Percentiles rank a stretch among this genome's conserved stretches.
Conservation (phyloP, 2,888 invertebrate genomes). For the Strigamia transsilvanica region DNA sequence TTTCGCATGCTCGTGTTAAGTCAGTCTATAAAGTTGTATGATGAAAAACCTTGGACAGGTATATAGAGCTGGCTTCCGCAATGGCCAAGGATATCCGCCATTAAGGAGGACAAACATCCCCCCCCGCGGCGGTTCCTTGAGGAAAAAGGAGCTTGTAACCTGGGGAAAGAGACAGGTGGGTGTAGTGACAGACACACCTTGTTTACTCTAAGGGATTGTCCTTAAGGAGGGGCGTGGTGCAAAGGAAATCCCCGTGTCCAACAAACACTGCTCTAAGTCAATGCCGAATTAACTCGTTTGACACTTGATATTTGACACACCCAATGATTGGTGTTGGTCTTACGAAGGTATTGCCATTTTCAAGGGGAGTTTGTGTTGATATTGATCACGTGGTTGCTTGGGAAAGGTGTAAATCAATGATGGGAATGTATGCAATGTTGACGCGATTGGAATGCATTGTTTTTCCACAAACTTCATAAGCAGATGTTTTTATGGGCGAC, state of each 20-base stretch:
- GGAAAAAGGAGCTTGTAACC: constrained; percentile 42
- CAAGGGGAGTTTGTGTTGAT: background rate
- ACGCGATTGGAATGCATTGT: background rate
- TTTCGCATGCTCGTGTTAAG: background rate
- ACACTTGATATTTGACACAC: constrained; percentile 11
- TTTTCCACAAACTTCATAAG: background rate
- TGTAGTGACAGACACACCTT: constrained; percentile 30
- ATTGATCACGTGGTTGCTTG: background rate
- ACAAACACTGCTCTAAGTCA: constrained; percentile 45
- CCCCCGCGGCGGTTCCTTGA: constrained; percentile 44
- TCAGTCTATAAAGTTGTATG: constrained; percentile 14
- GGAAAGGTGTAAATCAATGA: background rate
- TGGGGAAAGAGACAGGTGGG: constrained; percentile 49
- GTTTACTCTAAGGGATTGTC: constrained; percentile 48
- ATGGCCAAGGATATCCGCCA: constrained; percentile 42
- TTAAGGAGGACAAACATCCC: constrained; percentile 43
- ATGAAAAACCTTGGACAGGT: constrained; percentile 36
- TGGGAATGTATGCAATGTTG: background rate
- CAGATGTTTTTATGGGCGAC: background rate
- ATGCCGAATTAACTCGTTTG: constrained; percentile 20
- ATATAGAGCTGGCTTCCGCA: constrained; percentile 39
- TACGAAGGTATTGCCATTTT: background rate
- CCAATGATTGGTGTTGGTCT: constrained; percentile 13
- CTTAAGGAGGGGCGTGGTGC: constrained; percentile 42
- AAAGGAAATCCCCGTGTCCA: constrained; percentile 47